A percentile compares a stretch with the other conserved stretches of the same genome.
Conservation (phyloP, 2,113 vertebrate genomes). For the Nothocercus nigrocapillus region DNA sequence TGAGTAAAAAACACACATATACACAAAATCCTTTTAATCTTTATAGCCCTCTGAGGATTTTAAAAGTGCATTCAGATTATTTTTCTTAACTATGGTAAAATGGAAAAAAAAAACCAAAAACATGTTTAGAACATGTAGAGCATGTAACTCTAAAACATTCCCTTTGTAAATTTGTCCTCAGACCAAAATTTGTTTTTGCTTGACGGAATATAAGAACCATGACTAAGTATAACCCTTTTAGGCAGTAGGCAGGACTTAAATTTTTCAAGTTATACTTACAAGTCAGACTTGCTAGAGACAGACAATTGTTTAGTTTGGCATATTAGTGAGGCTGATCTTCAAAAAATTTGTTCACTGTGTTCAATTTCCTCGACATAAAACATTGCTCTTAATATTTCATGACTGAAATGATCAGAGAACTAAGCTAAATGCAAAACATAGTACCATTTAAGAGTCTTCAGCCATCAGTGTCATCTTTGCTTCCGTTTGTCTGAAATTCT, state of each 20-base stretch:
- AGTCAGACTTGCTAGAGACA: not conserved
- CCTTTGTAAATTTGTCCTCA: not conserved
- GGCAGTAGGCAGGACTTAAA: not conserved
- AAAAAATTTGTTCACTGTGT: not conserved
- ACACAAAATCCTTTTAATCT: not conserved
- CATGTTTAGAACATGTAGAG: not conserved
- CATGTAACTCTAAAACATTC: not conserved
- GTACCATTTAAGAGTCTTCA: not conserved
- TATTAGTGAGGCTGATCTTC: not conserved
- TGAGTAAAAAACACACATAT: fast-evolving
- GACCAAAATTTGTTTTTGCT: not conserved
- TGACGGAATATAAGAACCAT: not conserved
- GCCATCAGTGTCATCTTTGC: not conserved
- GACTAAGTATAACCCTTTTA: not conserved
- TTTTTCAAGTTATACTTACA: not conserved
- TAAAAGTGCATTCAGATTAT: not conserved
- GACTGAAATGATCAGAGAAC: not conserved
- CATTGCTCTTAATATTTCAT: not conserved
- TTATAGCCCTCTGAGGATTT: not conserved
- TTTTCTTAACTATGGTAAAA: not conserved
- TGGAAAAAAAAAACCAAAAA: not conserved
- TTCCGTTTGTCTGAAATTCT: not conserved
- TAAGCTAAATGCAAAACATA: not conserved
- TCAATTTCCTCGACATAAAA: not conserved
- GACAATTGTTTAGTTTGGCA: not conserved